Evolutionary conservation across 2,113 vertebrate species (phyloP).

Genomic region (Enhydra lutris): DNA sequence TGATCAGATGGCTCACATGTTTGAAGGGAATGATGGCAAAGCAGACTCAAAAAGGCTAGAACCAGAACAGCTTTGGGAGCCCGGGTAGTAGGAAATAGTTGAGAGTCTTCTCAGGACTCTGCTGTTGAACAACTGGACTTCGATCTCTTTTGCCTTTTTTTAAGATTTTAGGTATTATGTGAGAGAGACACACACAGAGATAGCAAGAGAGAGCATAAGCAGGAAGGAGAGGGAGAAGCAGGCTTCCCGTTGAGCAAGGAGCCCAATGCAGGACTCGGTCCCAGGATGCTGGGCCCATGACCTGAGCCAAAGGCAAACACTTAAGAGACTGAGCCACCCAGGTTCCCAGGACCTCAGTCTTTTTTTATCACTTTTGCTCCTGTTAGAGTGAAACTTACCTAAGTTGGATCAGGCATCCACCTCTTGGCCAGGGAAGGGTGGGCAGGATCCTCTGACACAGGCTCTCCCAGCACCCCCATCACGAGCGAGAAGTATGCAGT

Average conservation of each 20-base stretch:
- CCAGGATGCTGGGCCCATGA: background rate
- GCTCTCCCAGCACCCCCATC: background rate
- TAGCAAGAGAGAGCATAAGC: background rate
- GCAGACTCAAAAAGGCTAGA: background rate
- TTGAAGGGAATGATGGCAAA: background rate
- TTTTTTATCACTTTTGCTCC: background rate
- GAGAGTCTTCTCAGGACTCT: background rate
- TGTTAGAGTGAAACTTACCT: background rate
- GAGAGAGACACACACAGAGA: background rate
- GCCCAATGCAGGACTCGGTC: rapidly evolving
- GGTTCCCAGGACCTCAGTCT: background rate
- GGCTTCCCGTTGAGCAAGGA: background rate
- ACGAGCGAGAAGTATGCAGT: background rate
- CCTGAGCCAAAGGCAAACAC: background rate
- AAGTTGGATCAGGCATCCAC: background rate
- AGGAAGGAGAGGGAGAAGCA: background rate
- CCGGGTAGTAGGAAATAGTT: background rate
- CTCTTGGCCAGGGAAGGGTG: background rate
- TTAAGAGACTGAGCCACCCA: background rate
- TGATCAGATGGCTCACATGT: background rate
- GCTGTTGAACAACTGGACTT: background rate
- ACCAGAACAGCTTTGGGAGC: background rate
- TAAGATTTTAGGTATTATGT: too few species aligned
- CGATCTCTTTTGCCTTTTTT: background rate
- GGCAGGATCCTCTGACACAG: background rate